Percentiles rank a stretch among this genome's conserved stretches.
Conservation (phyloP, 2,113 vertebrate genomes). For the Oreochromis niloticus region DNA sequence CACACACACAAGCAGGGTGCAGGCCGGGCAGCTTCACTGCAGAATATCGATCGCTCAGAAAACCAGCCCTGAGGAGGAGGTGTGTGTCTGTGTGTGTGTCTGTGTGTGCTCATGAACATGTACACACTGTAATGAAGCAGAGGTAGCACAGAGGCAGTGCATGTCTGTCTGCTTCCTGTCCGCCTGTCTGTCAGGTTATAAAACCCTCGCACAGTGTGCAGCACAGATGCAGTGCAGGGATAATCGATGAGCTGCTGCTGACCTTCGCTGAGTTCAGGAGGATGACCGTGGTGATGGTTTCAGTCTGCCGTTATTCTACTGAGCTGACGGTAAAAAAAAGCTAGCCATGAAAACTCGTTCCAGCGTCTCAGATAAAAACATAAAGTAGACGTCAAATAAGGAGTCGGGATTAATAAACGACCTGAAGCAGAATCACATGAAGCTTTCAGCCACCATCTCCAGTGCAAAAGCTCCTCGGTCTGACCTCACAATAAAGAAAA, state of each 20-base stretch:
- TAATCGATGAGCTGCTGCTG: conserved; percentile 61
- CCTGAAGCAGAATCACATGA: background rate
- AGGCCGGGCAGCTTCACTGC: conserved; percentile 58
- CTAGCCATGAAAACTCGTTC: background rate
- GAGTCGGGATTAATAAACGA: background rate
- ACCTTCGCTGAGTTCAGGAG: conserved; percentile 51
- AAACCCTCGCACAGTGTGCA: conserved; percentile 38
- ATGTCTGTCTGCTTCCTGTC: background rate
- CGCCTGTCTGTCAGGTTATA: conserved; percentile 15
- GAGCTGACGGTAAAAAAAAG: background rate
- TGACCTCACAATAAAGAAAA: background rate
- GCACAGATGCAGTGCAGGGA: background rate
- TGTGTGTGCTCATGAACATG: background rate
- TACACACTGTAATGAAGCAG: background rate
- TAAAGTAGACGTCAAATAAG: background rate
- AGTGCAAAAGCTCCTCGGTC: background rate
- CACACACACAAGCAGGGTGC: conserved; percentile 22
- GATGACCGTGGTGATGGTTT: background rate
- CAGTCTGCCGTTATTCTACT: background rate
- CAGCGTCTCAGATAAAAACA: background rate
- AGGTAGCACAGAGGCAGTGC: background rate
- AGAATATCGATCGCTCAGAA: conserved; percentile 67
- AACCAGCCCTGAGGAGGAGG: conserved; percentile 43
- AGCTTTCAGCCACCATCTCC: background rate
- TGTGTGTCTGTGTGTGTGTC: background rate